These are phyloP conservation scores for Apamea monoglypha DNA, from an alignment of 2,888 invertebrate species.

Conservation along the genomic window DNA sequence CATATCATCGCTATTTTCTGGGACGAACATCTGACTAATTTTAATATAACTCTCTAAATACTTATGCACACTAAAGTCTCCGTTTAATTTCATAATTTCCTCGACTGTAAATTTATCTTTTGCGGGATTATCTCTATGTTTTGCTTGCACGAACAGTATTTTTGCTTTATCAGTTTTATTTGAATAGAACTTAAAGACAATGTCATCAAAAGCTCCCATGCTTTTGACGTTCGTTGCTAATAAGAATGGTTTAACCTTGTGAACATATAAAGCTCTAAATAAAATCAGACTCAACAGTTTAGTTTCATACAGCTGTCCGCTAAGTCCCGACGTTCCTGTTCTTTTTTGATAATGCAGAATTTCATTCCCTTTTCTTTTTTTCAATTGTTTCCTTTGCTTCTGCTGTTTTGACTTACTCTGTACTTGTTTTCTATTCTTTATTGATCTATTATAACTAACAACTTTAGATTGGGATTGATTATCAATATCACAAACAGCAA, in stretches of 20 bases:
- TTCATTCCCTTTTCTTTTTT: constrained; percentile 4
- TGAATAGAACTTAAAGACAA: constrained; percentile 58
- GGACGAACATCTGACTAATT: constrained; percentile 44
- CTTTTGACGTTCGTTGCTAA: constrained; percentile 52
- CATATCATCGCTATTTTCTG: constrained; percentile 25
- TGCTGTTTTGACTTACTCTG: constrained; percentile 10
- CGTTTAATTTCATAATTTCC: constrained; percentile 43
- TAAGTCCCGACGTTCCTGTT: constrained; percentile 52
- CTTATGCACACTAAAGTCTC: constrained; percentile 53
- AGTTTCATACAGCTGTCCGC: constrained; percentile 65
- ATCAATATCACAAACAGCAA: not conserved
- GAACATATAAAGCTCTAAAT: constrained; percentile 50
- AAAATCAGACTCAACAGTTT: constrained; percentile 62
- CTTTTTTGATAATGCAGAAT: constrained; percentile 42
- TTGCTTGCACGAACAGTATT: constrained; percentile 65
- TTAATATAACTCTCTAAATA: constrained; percentile 56
- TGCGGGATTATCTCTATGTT: constrained; percentile 55
- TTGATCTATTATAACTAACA: not conserved
- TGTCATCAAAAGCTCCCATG: constrained; percentile 65
- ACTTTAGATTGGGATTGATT: not conserved
- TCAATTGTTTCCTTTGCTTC: not conserved
- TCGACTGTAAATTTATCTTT: constrained; percentile 47
- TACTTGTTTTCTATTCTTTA: not conserved
- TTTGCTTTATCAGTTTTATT: constrained; percentile 28
- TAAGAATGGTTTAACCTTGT: constrained; percentile 42